Conservation (phyloP, 2,113 vertebrate genomes). For the Chaetodon auriga region DNA sequence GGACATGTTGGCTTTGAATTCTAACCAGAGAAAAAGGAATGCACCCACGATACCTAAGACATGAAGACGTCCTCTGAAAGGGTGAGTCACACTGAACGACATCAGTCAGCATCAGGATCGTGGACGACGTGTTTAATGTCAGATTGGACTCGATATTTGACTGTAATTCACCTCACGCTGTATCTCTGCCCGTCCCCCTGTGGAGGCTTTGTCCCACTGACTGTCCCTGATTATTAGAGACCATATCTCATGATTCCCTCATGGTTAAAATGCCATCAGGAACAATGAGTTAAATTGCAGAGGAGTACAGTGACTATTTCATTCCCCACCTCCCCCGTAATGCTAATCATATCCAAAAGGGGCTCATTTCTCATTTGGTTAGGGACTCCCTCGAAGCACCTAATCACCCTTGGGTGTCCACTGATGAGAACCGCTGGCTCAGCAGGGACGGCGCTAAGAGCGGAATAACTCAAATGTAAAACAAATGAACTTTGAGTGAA, state of each 20-base stretch:
- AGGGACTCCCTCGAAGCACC: background rate
- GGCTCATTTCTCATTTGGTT: background rate
- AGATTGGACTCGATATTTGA: too few relatives aligned
- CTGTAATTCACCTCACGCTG: too few relatives aligned
- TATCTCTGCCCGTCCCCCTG: too few relatives aligned
- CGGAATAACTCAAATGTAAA: background rate
- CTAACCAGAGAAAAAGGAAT: too few relatives aligned
- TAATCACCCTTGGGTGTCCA: background rate
- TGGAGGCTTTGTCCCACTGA: background rate
- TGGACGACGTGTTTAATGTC: too few relatives aligned
- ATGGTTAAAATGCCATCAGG: background rate
- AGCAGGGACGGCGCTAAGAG: background rate
- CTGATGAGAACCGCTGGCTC: background rate
- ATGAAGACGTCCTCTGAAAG: too few relatives aligned
- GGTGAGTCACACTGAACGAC: too few relatives aligned
- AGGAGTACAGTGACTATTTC: background rate
- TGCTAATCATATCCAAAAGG: background rate
- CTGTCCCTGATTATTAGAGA: background rate
- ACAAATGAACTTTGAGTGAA: constrained; percentile 12
- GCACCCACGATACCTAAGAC: too few relatives aligned
- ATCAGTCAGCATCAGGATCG: too few relatives aligned
- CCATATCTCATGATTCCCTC: background rate
- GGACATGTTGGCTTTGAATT: too few relatives aligned
- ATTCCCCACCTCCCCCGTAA: background rate
- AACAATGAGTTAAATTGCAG: background rate